These are phyloP conservation scores for Cepaea hortensis DNA, from an alignment of 2,888 invertebrate genomes.

Conservation along the genomic window DNA sequence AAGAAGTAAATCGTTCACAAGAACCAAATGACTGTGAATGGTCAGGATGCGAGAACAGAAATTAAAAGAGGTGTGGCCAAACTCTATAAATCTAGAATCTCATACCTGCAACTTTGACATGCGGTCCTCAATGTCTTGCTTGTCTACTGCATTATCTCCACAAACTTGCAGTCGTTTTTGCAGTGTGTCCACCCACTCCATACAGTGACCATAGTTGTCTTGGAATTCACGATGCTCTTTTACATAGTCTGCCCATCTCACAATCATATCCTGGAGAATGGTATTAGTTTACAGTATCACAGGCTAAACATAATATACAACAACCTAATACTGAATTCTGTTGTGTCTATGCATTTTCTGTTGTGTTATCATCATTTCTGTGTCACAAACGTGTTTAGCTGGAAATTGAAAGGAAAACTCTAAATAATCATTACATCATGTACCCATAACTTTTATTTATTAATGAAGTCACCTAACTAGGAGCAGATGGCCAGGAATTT, in stretches of 20 bases:
- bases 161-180: constrained; percentile 65
- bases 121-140: constrained; percentile 82
- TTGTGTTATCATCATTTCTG: too few relatives aligned
- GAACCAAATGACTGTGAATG: too few relatives aligned
- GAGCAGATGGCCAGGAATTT: too few relatives aligned
- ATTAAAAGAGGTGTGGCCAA: too few relatives aligned
- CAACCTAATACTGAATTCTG: not conserved
- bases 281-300: not conserved
- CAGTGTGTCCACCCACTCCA: constrained; percentile 67
- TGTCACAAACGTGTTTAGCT: too few relatives aligned
- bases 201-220: constrained; percentile 55
- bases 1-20: too few relatives aligned
- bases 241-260: constrained; percentile 63
- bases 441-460: too few relatives aligned
- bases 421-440: too few relatives aligned
- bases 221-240: constrained; percentile 63
- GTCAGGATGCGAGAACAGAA: too few relatives aligned
- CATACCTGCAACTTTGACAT: constrained; percentile 70
- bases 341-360: too few relatives aligned
- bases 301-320: not conserved
- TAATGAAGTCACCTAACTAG: too few relatives aligned
- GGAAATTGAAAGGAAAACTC: too few relatives aligned
- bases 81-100: not conserved
- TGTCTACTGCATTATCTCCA: constrained; percentile 84
- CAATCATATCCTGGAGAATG: constrained; percentile 62